Percentiles rank a stretch among this genome's conserved stretches.
Conservation (phyloP, 1,140 invertebrate species). For the Aphaenogaster rudis region DNA sequence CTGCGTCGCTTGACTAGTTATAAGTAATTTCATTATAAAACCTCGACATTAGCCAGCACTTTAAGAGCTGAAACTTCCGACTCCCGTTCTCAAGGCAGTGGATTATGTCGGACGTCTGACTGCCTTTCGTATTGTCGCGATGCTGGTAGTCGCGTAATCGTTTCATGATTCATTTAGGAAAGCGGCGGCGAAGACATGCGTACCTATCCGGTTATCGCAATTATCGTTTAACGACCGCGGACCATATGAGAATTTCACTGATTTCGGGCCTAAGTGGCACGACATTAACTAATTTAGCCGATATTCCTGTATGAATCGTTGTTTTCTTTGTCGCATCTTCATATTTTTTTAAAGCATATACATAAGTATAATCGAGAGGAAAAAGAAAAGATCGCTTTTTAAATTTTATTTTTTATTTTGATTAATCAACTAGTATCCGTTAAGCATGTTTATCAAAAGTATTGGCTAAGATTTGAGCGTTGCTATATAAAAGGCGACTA, state of each 20-base stretch:
- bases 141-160: slow-evolving; percentile 59
- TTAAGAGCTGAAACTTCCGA: slow-evolving; percentile 52
- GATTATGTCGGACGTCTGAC: slow-evolving; percentile 63
- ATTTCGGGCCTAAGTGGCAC: slow-evolving; percentile 42
- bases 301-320: not conserved
- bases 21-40: slow-evolving; percentile 68
- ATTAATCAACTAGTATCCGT: not conserved
- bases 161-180: slow-evolving; percentile 57
- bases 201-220: slow-evolving; percentile 45
- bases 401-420: not conserved
- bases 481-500: not conserved
- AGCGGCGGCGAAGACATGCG: slow-evolving; percentile 34
- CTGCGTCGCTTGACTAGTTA: slow-evolving; percentile 48
- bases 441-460: not conserved
- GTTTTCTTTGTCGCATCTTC: not conserved
- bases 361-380: not conserved
- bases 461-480: not conserved
- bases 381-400: not conserved
- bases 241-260: slow-evolving; percentile 2
- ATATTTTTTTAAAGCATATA: not conserved
- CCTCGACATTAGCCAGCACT: slow-evolving; percentile 62
- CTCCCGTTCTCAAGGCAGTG: slow-evolving; percentile 49
- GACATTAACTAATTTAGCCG: slow-evolving; percentile 46
- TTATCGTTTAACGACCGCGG: slow-evolving; percentile 43
- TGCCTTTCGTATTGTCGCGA: slow-evolving; percentile 45